A percentile compares a stretch with the other conserved stretches of the same genome.
Conservation (phyloP, 1,140 invertebrate genomes). For the Sycophaga agraensis region DNA sequence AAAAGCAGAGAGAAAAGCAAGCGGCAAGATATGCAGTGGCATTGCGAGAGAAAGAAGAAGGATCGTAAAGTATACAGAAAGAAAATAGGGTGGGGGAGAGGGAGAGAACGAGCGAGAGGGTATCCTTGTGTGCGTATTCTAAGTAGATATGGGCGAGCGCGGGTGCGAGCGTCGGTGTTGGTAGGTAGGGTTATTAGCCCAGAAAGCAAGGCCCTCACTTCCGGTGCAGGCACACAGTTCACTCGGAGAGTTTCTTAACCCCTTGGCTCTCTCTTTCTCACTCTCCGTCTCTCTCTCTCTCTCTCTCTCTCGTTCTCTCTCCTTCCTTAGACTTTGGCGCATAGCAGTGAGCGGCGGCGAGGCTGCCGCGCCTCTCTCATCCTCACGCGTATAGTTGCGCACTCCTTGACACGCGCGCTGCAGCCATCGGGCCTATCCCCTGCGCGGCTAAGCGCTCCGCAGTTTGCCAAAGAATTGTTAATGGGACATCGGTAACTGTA, state of each 20-base stretch:
- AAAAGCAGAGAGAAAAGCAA: neutral
- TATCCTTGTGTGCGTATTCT: too few species aligned
- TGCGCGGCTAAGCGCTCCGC: neutral
- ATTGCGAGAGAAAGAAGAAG: conserved; percentile 1
- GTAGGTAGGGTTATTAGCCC: conserved; percentile 59
- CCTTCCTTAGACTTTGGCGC: too few species aligned
- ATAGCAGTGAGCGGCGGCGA: too few species aligned
- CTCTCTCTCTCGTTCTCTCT: conserved; percentile 14
- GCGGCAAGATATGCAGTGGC: neutral
- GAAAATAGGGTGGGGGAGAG: neutral
- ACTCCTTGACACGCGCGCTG: neutral
- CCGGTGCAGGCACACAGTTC: conserved; percentile 54
- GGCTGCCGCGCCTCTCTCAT: neutral
- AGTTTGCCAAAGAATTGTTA: neutral
- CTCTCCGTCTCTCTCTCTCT: conserved; percentile 19
- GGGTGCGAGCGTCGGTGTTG: conserved; percentile 32
- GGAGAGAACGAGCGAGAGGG: neutral
- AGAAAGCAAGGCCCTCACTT: conserved; percentile 59
- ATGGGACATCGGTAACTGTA: neutral
- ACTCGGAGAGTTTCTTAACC: conserved; percentile 56
- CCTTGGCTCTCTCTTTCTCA: conserved; percentile 34
- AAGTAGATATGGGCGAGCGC: neutral
- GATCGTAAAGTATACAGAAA: neutral
- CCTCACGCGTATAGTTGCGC: neutral
- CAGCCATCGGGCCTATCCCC: too few species aligned